phyloP scores from a whole-genome alignment of 2,113 vertebrate genomes.

The Chroicocephalus ridibundus region DNA sequence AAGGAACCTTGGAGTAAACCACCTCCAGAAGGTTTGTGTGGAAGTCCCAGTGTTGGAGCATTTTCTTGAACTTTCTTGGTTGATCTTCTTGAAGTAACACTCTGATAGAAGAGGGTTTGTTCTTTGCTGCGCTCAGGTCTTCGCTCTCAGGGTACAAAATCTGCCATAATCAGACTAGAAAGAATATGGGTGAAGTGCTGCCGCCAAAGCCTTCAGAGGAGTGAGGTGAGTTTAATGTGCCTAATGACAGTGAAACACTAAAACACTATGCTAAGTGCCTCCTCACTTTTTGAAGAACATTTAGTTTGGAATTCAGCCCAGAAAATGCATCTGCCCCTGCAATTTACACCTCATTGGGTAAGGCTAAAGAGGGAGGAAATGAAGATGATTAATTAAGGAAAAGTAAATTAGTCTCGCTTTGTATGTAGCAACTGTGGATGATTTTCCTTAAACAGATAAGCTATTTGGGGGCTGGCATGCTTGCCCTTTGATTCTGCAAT shows the following conservation, averaged over 20 bases:
- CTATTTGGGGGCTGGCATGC: background rate
- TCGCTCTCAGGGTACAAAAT: background rate
- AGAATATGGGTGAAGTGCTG: accelerated
- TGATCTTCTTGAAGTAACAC: accelerated
- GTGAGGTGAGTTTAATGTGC: background rate
- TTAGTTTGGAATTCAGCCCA: constrained; percentile 35
- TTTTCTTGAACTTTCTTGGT: background rate
- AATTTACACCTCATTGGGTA: constrained; percentile 21
- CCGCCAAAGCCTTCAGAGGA: background rate
- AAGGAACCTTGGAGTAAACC: background rate
- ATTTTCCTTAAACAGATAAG: background rate
- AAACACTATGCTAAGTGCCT: background rate
- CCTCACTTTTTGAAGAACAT: background rate
- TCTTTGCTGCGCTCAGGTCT: background rate
- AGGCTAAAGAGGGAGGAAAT: constrained; percentile 19
- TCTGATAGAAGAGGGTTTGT: accelerated
- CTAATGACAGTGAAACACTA: background rate
- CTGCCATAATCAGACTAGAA: accelerated
- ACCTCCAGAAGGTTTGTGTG: background rate
- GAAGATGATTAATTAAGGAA: constrained; percentile 47
- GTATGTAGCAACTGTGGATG: background rate
- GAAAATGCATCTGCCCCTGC: constrained; percentile 33
- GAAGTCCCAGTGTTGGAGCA: background rate
- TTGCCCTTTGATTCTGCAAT: background rate
- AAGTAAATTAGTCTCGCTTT: constrained; percentile 26